Evolutionary conservation across 2,113 vertebrate species (phyloP).

Genomic region (Melanerpes aurifrons): DNA sequence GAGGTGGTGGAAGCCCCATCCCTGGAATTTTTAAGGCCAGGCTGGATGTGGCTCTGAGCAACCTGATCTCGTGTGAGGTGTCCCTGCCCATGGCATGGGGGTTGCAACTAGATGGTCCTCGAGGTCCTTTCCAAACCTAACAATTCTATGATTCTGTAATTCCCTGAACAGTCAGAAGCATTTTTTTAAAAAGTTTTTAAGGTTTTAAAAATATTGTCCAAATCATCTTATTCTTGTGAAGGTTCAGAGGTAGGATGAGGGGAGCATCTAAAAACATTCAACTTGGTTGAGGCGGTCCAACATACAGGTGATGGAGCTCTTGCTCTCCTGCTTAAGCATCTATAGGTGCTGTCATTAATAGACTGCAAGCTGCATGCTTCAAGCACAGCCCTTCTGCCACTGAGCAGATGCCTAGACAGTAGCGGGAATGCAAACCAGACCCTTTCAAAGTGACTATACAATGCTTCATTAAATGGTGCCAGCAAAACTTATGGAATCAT

Average conservation of each 20-base stretch:
- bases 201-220: not conserved
- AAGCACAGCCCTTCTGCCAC: not conserved
- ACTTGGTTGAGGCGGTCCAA: not conserved
- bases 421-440: not conserved
- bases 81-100: too few species aligned
- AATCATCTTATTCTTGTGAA: not conserved
- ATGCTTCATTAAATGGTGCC: not conserved
- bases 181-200: not conserved
- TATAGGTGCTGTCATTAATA: not conserved
- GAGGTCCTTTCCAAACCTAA: too few species aligned
- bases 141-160: too few species aligned
- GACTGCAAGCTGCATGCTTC: not conserved
- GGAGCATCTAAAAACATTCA: not conserved
- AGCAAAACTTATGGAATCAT: not conserved
- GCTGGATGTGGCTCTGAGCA: too few species aligned
- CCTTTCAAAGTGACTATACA: not conserved
- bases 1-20: too few species aligned
- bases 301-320: not conserved
- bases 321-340: accelerated
- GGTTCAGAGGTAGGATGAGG: not conserved
- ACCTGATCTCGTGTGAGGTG: too few species aligned
- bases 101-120: too few species aligned
- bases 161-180: not conserved
- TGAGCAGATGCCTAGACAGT: not conserved
- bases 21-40: too few species aligned